A percentile compares a stretch with the other conserved stretches of the same genome.
These are phyloP conservation scores for Chelmon rostratus DNA, from an alignment of 2,797 vertebrate species.

Conservation along the genomic window DNA sequence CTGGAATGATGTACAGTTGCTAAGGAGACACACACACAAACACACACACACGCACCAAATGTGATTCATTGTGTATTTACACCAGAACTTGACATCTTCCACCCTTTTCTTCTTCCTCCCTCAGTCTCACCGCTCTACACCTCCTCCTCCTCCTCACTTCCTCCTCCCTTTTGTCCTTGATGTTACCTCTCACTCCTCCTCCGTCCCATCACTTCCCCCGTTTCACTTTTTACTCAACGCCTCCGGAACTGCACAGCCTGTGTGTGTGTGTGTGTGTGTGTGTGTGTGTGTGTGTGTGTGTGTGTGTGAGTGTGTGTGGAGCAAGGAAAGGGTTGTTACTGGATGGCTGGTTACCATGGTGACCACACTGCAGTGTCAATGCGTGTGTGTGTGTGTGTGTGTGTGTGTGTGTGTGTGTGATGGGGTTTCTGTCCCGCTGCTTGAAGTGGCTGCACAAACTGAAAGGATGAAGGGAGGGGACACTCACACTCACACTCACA, in stretches of 20 bases:
- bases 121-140: no score
- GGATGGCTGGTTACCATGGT: slow-evolving; percentile 63
- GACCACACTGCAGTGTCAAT: slow-evolving; percentile 59
- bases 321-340: slow-evolving; percentile 25
- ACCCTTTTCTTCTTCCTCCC: neutral
- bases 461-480: slow-evolving; percentile 34
- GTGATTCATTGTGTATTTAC: neutral
- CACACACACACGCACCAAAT: neutral
- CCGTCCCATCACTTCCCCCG: neutral
- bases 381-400: slow-evolving; percentile 36
- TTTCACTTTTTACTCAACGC: slow-evolving; percentile 23
- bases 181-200: slow-evolving; percentile 12
- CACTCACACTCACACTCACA: slow-evolving; percentile 34
- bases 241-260: slow-evolving; percentile 13
- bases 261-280: slow-evolving; percentile 19
- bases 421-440: slow-evolving; percentile 35
- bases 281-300: slow-evolving; percentile 14
- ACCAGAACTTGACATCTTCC: neutral
- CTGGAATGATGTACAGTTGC: slow-evolving; percentile 35
- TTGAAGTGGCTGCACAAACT: slow-evolving; percentile 57
- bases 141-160: neutral
- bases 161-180: neutral
- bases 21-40: slow-evolving; percentile 12
- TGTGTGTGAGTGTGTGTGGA: slow-evolving; percentile 7
- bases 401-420: slow-evolving; percentile 23